Percentiles rank a stretch among this genome's conserved stretches.
These are phyloP conservation scores for Tonatia bakeri DNA, from an alignment of 2,113 vertebrate genomes.

Conservation along the genomic window DNA sequence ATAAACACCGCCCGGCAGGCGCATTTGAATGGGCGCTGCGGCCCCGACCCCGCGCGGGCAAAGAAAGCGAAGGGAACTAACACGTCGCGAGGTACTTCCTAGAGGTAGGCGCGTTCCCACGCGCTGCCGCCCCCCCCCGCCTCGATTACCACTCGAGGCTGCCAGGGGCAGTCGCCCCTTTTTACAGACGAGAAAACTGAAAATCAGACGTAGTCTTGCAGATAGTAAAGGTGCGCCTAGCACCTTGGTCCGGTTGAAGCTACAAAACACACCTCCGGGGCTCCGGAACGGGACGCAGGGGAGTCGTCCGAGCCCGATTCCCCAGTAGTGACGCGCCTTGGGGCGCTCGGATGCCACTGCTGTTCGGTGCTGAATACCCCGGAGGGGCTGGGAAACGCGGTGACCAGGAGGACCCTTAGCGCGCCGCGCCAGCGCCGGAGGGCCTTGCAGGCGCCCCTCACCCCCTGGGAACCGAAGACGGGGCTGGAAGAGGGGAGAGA, in stretches of 20 bases:
- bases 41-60: conserved; percentile 22
- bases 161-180: neutral
- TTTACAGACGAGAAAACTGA: neutral
- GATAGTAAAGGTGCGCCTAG: neutral
- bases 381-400: accelerated
- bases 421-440: neutral
- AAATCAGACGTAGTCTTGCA: neutral
- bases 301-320: neutral
- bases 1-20: conserved; percentile 82
- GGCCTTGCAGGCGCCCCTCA: conserved; percentile 52
- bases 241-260: too few species aligned
- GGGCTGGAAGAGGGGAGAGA: conserved; percentile 12
- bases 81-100: neutral
- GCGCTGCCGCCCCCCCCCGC: neutral
- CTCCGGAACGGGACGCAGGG: neutral
- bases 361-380: neutral
- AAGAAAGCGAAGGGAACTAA: neutral
- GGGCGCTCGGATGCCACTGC: neutral
- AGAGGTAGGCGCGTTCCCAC: neutral
- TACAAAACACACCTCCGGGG: neutral
- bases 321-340: neutral
- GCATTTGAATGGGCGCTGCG: conserved; percentile 81
- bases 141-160: neutral
- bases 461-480: conserved; percentile 68
- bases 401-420: neutral